phyloP scores from a whole-genome alignment of 2,888 invertebrate species.

The Dioctria rufipes region DNA sequence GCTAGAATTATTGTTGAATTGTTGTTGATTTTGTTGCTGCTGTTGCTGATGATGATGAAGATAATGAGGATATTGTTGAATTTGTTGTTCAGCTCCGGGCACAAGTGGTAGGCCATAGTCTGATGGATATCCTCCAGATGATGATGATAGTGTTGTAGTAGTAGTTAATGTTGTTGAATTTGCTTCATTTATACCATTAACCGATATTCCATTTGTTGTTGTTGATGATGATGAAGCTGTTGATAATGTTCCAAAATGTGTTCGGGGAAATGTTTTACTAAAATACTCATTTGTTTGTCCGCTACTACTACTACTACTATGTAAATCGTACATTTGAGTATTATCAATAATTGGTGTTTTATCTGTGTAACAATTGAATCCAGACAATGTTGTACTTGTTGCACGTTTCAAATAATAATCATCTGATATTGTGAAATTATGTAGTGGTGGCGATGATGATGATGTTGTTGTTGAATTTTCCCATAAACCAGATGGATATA shows the following conservation, averaged over 20 bases:
- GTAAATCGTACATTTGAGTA: slow-evolving; percentile 68
- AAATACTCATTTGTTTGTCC: slow-evolving; percentile 72
- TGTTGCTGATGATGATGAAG: slow-evolving; percentile 65
- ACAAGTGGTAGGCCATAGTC: slow-evolving; percentile 85
- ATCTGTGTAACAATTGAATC: slow-evolving; percentile 78
- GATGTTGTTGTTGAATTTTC: slow-evolving; percentile 70
- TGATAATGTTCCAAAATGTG: slow-evolving; percentile 64
- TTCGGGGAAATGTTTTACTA: slow-evolving; percentile 77
- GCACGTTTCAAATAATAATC: slow-evolving; percentile 75
- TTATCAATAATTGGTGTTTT: slow-evolving; percentile 82
- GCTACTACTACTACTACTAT: slow-evolving; percentile 61
- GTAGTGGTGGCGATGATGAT: slow-evolving; percentile 61
- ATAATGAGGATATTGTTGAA: slow-evolving; percentile 71
- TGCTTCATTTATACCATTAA: slow-evolving; percentile 56
- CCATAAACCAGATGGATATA: slow-evolving; percentile 88
- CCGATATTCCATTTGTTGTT: slow-evolving; percentile 19
- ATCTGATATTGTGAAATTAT: slow-evolving; percentile 61
- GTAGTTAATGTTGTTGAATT: slow-evolving; percentile 68
- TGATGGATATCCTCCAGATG: slow-evolving; percentile 76
- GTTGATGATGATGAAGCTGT: slow-evolving; percentile 64
- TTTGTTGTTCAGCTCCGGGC: slow-evolving; percentile 71
- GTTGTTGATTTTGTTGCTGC: slow-evolving; percentile 64
- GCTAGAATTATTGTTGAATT: slow-evolving; percentile 34
- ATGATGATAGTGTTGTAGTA: slow-evolving; percentile 67
- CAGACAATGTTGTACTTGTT: slow-evolving; percentile 74